These are phyloP conservation scores for Bergia sp. DNA, from an alignment of 92 coral and sea anemone genomes.

Conservation along the genomic window DNA sequence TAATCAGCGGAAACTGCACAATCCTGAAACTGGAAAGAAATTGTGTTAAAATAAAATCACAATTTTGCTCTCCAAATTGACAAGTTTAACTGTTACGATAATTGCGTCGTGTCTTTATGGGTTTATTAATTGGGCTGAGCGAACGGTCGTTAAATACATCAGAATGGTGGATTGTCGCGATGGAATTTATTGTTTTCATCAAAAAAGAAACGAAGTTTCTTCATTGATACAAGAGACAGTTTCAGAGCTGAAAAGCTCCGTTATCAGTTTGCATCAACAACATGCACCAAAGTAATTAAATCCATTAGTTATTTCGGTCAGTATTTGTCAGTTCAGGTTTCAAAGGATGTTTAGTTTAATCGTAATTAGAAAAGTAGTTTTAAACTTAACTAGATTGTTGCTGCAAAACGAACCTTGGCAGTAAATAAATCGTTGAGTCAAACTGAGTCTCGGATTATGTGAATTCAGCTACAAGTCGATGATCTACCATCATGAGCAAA, in stretches of 20 bases:
- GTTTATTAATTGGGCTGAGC: background rate
- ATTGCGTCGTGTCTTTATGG: too few relatives aligned
- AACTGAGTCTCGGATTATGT: background rate
- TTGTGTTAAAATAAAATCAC: background rate
- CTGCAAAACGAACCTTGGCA: conserved; percentile 22
- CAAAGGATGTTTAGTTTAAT: conserved; percentile 9
- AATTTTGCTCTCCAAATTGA: background rate
- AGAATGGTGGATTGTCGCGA: background rate
- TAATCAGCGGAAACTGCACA: too few relatives aligned
- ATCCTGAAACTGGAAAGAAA: background rate
- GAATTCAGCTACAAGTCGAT: too few relatives aligned
- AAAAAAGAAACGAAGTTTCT: background rate
- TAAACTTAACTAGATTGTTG: conserved; percentile 17
- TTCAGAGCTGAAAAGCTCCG: background rate
- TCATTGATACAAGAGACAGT: background rate
- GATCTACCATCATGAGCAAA: too few relatives aligned
- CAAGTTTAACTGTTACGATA: background rate
- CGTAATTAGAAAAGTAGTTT: background rate
- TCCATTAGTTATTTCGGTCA: background rate
- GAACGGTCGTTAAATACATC: background rate
- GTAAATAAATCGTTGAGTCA: conserved; percentile 38
- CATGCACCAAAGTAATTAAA: background rate
- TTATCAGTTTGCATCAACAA: background rate
- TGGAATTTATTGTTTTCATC: too few relatives aligned
- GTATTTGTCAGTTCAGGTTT: background rate